Evolutionary conservation across 2,113 vertebrate genomes (phyloP).

Genomic region (Okapia johnstoni): DNA sequence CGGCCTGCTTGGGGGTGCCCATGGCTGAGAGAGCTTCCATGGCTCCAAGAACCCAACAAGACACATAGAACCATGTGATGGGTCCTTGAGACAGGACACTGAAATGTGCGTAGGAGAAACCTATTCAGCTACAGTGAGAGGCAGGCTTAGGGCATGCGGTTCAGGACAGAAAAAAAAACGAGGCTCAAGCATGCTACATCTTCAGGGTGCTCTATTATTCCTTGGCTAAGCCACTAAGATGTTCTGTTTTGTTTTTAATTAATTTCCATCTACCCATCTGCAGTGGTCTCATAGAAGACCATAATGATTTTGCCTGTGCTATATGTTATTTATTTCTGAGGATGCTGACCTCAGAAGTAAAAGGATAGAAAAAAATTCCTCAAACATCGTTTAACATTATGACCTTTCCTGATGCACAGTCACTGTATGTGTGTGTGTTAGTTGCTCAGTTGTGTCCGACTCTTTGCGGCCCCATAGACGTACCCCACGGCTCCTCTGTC

Average conservation of each 20-base stretch:
- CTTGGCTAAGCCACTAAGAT: not conserved
- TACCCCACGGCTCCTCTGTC: not conserved
- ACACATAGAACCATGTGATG: not conserved
- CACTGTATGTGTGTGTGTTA: not conserved
- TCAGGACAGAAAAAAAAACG: not conserved
- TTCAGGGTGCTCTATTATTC: not conserved
- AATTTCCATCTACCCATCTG: not conserved
- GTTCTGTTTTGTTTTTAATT: not conserved
- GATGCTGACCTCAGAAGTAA: not conserved
- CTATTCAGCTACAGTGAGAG: not conserved
- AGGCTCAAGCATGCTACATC: not conserved
- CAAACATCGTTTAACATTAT: not conserved
- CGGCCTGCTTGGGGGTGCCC: not conserved
- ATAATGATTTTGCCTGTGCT: not conserved
- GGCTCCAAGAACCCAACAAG: not conserved
- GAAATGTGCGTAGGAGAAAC: not conserved
- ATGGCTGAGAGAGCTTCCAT: not conserved
- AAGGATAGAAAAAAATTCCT: not conserved
- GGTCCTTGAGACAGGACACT: not conserved
- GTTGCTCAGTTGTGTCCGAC: not conserved
- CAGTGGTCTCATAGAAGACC: not conserved
- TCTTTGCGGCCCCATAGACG: not conserved
- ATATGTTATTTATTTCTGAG: not conserved
- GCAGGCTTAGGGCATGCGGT: not conserved
- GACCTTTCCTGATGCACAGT: not conserved